phyloP scores from a whole-genome alignment of 1,140 invertebrate species.

The Pogonomyrmex californicus region DNA sequence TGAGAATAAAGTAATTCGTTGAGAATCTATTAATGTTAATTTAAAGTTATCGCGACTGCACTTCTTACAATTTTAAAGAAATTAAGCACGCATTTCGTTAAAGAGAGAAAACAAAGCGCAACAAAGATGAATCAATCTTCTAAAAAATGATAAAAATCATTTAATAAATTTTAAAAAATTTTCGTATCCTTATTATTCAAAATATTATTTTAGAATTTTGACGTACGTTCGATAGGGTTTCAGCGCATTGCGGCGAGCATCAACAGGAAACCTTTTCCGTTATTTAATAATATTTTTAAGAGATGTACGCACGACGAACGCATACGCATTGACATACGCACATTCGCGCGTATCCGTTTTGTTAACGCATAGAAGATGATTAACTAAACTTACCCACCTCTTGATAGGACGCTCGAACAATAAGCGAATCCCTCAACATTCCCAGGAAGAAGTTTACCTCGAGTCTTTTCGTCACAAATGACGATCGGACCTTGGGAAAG shows the following conservation, averaged over 20 bases:
- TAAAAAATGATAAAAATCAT: neutral
- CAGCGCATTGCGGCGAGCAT: neutral
- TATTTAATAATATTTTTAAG: neutral
- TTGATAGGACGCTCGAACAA: constrained; percentile 82
- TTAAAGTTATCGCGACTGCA: too few relatives aligned
- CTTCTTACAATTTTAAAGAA: too few relatives aligned
- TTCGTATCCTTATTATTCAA: neutral
- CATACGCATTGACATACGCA: neutral
- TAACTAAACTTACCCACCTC: constrained; percentile 84
- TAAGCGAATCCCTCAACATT: constrained; percentile 84
- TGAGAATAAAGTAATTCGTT: too few relatives aligned
- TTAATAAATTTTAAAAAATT: neutral
- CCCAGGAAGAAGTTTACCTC: constrained; percentile 78
- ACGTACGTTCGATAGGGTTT: neutral
- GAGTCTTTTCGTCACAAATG: constrained; percentile 40
- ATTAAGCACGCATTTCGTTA: too few relatives aligned
- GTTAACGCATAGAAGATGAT: constrained; percentile 31
- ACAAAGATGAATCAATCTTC: neutral
- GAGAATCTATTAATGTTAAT: too few relatives aligned
- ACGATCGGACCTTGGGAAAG: neutral
- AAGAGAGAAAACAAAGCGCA: neutral
- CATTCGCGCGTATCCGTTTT: neutral
- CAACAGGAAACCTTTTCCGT: neutral
- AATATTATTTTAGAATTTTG: neutral
- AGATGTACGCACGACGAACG: neutral